A percentile compares a stretch with the other conserved stretches of the same genome.
These are phyloP conservation scores for Bombyx huttoni DNA, from an alignment of 2,888 invertebrate genomes.

Conservation along the genomic window DNA sequence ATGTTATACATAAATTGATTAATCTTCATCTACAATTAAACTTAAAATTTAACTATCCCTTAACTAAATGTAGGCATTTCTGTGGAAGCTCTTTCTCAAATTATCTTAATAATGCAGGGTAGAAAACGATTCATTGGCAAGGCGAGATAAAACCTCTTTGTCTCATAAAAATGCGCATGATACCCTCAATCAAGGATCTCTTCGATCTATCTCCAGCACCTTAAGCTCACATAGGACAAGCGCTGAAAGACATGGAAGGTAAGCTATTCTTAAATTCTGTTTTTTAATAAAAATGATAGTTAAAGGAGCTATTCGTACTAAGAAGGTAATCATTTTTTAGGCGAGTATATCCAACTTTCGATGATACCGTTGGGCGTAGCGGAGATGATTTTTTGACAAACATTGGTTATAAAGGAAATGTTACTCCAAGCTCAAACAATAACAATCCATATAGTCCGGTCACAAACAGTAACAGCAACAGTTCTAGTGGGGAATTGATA, in stretches of 20 bases:
- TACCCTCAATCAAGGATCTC: conserved; percentile 63
- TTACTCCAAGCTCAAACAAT: conserved; percentile 48
- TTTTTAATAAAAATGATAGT: conserved; percentile 1
- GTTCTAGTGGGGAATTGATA: conserved; percentile 66
- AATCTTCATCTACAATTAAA: too few relatives aligned
- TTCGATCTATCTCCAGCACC: conserved; percentile 73
- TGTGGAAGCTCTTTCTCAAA: conserved; percentile 1
- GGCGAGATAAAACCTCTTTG: conserved; percentile 50
- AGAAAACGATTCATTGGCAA: conserved; percentile 56
- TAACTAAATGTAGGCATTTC: too few relatives aligned
- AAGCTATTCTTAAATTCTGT: conserved; percentile 7
- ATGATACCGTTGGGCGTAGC: conserved; percentile 37
- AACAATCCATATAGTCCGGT: conserved; percentile 66
- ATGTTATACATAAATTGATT: neutral
- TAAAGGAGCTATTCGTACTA: conserved; percentile 1
- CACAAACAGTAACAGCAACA: conserved; percentile 66
- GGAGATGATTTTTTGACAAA: conserved; percentile 58
- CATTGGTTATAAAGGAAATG: conserved; percentile 55
- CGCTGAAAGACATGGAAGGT: conserved; percentile 64
- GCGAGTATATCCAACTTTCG: conserved; percentile 56
- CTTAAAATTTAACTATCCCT: too few relatives aligned
- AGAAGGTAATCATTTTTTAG: conserved; percentile 25
- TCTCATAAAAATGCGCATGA: conserved; percentile 50
- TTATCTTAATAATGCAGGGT: conserved; percentile 21
- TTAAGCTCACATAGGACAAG: conserved; percentile 69